Percentiles rank a stretch among this genome's conserved stretches.
Evolutionary conservation across 2,888 invertebrate species (phyloP).

Genomic region (Crematogaster levior): DNA sequence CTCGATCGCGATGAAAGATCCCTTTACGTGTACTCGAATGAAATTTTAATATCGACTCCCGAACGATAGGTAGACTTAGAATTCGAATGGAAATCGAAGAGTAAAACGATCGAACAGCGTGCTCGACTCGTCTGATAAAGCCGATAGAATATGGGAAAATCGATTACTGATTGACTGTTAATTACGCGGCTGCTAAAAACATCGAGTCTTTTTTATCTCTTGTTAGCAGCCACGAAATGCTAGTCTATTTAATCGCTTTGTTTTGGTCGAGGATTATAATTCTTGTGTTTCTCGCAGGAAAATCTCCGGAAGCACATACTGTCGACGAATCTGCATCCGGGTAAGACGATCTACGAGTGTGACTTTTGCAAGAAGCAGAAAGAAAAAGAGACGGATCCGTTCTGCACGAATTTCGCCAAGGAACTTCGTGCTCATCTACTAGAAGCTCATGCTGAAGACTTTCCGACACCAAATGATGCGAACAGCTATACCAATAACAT

Average conservation of each 20-base stretch:
- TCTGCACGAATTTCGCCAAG: slow-evolving; percentile 89
- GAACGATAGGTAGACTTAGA: neutral
- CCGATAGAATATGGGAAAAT: slow-evolving; percentile 1
- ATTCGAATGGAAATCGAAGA: neutral
- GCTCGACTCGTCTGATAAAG: slow-evolving; percentile 16
- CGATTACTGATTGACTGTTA: neutral
- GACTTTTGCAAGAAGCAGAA: slow-evolving; percentile 86
- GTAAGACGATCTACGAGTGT: slow-evolving; percentile 93
- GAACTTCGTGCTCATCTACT: slow-evolving; percentile 90
- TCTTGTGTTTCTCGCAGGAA: slow-evolving; percentile 87
- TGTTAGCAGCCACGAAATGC: neutral
- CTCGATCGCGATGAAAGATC: slow-evolving; percentile 23
- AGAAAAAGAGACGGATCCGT: slow-evolving; percentile 75
- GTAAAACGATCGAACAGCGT: slow-evolving; percentile 11
- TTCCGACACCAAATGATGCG: slow-evolving; percentile 86
- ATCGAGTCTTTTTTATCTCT: neutral
- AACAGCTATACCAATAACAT: slow-evolving; percentile 86
- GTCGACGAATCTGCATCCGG: slow-evolving; percentile 92
- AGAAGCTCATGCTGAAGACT: slow-evolving; percentile 87
- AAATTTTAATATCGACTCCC: slow-evolving; percentile 42
- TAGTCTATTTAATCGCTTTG: neutral
- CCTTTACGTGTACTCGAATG: slow-evolving; percentile 15
- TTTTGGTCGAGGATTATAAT: neutral
- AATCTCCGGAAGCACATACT: slow-evolving; percentile 95
- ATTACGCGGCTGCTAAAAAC: neutral